phyloP scores from a whole-genome alignment of 1,140 invertebrate genomes.

The Gerris buenoi region DNA sequence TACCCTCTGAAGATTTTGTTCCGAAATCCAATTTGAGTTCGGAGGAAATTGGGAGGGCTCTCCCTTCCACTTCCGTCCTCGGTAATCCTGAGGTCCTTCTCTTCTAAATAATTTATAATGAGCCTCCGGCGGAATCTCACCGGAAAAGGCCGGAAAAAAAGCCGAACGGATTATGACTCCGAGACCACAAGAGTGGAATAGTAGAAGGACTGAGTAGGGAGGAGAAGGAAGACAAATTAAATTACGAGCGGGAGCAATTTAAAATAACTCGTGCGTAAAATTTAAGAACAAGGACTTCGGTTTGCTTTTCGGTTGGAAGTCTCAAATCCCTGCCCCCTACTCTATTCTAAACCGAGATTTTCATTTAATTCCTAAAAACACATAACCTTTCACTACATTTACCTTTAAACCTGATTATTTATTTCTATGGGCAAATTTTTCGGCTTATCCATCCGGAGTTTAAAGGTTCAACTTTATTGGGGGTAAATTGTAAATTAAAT shows the following conservation, averaged over 20 bases:
- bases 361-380: not conserved
- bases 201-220: not conserved
- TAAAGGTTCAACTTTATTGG: no score
- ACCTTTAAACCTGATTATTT: not conserved
- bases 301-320: not conserved
- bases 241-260: not conserved
- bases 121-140: not conserved
- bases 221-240: not conserved
- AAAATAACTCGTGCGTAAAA: not conserved
- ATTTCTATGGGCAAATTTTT: no score
- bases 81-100: not conserved
- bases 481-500: no score
- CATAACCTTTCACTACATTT: not conserved
- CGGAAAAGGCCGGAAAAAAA: not conserved
- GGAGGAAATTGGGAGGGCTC: not conserved
- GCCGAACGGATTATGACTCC: not conserved
- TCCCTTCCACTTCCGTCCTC: no score
- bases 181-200: not conserved
- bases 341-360: not conserved
- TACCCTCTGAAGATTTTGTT: not conserved
- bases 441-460: no score
- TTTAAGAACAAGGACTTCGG: not conserved
- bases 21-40: not conserved
- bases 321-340: no score
- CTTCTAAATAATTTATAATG: not conserved